Evolutionary conservation across 2,113 vertebrate species (phyloP).

Genomic region (Pygoscelis antarcticus): DNA sequence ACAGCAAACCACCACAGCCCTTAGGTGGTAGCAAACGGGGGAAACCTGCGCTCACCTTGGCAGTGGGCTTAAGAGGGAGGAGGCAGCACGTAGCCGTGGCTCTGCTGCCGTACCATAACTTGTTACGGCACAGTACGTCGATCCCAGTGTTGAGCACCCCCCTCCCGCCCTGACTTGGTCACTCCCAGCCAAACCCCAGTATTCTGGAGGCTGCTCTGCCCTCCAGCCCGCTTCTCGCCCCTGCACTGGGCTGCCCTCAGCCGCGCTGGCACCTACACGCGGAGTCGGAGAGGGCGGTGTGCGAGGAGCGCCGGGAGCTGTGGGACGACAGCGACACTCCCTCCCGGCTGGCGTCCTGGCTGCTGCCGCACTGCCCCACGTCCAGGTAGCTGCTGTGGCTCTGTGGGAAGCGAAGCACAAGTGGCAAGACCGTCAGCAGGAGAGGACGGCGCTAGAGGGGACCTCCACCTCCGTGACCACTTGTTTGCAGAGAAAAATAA

Average conservation of each 20-base stretch:
- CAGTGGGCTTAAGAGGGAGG: background rate
- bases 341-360: slow-evolving; percentile 68
- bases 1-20: background rate
- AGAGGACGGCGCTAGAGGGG: too few relatives aligned
- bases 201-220: background rate
- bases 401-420: slow-evolving; percentile 47
- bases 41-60: background rate
- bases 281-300: slow-evolving; percentile 76
- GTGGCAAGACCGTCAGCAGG: fast-evolving
- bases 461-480: too few relatives aligned
- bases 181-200: fast-evolving
- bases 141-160: background rate
- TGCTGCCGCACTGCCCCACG: slow-evolving; percentile 61
- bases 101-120: background rate
- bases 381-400: slow-evolving; percentile 77
- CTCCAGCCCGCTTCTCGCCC: background rate
- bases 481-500: background rate
- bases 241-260: fast-evolving
- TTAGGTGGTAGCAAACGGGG: background rate
- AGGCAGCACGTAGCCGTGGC: fast-evolving
- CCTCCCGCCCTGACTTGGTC: fast-evolving
- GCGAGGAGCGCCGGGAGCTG: slow-evolving; percentile 79
- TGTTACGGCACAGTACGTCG: fast-evolving
- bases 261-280: slow-evolving; percentile 75
- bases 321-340: slow-evolving; percentile 79